These are phyloP conservation scores for Odontocerum albicorne DNA, from an alignment of 2,888 invertebrate species.

Conservation along the genomic window DNA sequence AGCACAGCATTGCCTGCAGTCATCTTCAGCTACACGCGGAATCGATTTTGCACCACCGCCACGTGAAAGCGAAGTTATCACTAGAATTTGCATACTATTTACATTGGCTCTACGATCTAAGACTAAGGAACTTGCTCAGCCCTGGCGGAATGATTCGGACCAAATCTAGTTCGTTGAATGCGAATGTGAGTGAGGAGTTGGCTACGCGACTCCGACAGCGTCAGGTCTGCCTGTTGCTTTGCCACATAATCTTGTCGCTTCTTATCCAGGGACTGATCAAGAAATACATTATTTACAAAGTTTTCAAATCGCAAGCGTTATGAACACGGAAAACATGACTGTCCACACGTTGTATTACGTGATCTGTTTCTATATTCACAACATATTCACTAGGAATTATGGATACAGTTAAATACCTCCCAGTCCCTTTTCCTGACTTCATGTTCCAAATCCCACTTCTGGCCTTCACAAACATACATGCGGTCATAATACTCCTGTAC, in stretches of 20 bases:
- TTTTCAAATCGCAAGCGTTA: conserved; percentile 52
- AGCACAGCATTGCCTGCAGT: conserved; percentile 33
- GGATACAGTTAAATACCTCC: conserved; percentile 78
- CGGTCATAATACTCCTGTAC: conserved; percentile 96
- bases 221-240: conserved; percentile 12
- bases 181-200: conserved; percentile 14
- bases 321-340: conserved; percentile 55
- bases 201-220: conserved; percentile 4
- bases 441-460: conserved; percentile 99
- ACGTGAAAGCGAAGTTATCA: conserved; percentile 39
- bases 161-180: conserved; percentile 9
- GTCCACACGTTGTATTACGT: conserved; percentile 52
- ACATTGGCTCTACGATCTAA: conserved; percentile 36
- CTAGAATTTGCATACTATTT: conserved; percentile 35
- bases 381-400: conserved; percentile 35
- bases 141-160: conserved; percentile 40
- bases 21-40: conserved; percentile 38
- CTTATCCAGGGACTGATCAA: conserved; percentile 43
- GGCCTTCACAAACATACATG: conserved; percentile 97
- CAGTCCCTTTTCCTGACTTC: conserved; percentile 99
- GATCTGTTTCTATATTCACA: conserved; percentile 49
- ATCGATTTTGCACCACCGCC: conserved; percentile 60
- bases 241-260: conserved; percentile 39
- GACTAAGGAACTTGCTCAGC: conserved; percentile 39
- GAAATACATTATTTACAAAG: conserved; percentile 36